phyloP scores from a whole-genome alignment of 2,888 invertebrate genomes.

The Deroplatys truncata region DNA sequence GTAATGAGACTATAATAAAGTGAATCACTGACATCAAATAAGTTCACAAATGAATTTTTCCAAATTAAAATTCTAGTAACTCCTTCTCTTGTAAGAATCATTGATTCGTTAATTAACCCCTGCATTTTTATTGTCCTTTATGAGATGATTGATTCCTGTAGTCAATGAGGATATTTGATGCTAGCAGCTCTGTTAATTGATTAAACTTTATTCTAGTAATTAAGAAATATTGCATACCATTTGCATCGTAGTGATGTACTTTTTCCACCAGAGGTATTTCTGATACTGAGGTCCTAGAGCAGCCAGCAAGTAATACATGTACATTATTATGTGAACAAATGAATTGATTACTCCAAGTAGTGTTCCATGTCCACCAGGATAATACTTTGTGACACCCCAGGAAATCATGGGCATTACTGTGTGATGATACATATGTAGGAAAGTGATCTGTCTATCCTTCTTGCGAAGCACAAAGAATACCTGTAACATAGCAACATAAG shows the following conservation, averaged over 20 bases:
- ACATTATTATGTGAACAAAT: constrained; percentile 40
- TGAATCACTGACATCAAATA: too few species aligned
- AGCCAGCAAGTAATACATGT: constrained; percentile 39
- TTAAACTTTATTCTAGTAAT: too few species aligned
- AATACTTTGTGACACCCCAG: constrained; percentile 48
- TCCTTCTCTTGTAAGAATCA: too few species aligned
- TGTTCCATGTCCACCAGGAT: constrained; percentile 42
- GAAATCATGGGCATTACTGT: constrained; percentile 40
- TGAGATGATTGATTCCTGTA: too few species aligned
- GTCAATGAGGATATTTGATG: too few species aligned
- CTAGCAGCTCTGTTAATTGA: too few species aligned
- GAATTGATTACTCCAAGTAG: constrained; percentile 44
- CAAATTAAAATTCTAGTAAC: too few species aligned
- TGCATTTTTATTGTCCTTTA: too few species aligned
- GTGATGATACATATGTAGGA: constrained; percentile 53
- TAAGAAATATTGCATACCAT: constrained; percentile 33
- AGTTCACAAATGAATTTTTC: too few species aligned
- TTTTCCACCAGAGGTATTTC: constrained; percentile 40
- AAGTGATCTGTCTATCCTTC: constrained; percentile 50
- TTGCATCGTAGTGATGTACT: constrained; percentile 39
- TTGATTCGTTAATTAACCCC: too few species aligned
- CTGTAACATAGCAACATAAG: constrained; percentile 31
- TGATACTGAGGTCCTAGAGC: constrained; percentile 38
- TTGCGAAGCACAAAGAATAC: constrained; percentile 50
- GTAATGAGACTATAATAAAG: too few species aligned